A percentile compares a stretch with the other conserved stretches of the same genome.
phyloP scores from a whole-genome alignment of 2,888 invertebrate species.

The Ethmia dodecea region DNA sequence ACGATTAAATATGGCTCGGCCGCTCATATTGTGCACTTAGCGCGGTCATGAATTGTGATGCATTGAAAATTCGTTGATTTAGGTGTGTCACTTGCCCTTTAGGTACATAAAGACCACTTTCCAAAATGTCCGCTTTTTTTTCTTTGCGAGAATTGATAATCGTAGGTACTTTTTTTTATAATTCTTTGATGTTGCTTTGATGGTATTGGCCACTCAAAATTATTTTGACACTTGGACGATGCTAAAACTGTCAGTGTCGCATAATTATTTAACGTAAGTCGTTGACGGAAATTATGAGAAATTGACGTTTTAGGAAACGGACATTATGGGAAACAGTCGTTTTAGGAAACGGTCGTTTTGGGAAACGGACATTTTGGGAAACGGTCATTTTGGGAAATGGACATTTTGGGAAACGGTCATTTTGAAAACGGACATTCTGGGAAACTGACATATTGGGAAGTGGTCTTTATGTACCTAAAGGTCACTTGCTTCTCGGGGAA shows the following conservation, averaged over 20 bases:
- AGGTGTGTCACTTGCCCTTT: conserved; percentile 29
- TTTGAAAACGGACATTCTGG: too few relatives aligned
- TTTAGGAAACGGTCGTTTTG: too few relatives aligned
- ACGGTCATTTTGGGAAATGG: too few relatives aligned
- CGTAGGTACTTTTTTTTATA: neutral
- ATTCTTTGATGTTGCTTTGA: neutral
- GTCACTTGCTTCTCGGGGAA: too few relatives aligned
- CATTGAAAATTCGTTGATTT: conserved; percentile 29
- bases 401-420: too few relatives aligned
- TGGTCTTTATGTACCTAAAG: too few relatives aligned
- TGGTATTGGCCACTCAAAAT: neutral
- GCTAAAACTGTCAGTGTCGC: neutral
- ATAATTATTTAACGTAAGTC: neutral
- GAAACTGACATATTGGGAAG: too few relatives aligned
- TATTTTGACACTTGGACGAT: neutral
- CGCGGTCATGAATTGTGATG: conserved; percentile 29
- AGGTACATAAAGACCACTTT: neutral
- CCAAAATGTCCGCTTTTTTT: neutral
- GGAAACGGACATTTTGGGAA: too few relatives aligned
- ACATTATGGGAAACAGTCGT: too few relatives aligned
- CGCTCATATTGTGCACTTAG: conserved; percentile 60
- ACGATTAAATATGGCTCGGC: conserved; percentile 66
- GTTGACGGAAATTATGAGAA: too few relatives aligned
- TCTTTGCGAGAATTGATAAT: neutral
- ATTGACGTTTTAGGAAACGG: too few relatives aligned